A percentile compares a stretch with the other conserved stretches of the same genome.
Conservation (phyloP, 1,140 invertebrate genomes). For the Myzus persicae region DNA sequence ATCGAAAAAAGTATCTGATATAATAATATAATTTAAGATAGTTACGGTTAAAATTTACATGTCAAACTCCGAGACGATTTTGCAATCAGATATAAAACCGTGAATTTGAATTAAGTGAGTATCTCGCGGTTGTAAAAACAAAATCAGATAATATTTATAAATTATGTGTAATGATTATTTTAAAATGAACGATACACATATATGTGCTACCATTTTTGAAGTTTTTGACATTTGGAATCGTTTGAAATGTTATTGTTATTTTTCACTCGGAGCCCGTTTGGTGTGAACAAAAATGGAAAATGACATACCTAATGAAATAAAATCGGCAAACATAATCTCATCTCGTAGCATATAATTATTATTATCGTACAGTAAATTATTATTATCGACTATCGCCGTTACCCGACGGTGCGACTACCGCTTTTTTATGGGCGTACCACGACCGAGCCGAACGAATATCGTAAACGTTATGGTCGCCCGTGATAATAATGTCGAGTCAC, state of each 20-base stretch:
- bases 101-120: background rate
- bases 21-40: background rate
- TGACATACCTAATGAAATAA: rapidly evolving
- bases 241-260: background rate
- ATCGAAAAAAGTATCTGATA: background rate
- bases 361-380: background rate
- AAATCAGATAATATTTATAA: background rate
- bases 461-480: background rate
- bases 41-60: background rate
- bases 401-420: background rate
- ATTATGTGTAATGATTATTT: background rate
- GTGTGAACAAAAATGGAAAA: background rate
- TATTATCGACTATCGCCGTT: background rate
- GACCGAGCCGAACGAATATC: too few species aligned
- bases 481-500: background rate
- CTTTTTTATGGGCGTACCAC: background rate
- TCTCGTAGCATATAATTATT: background rate
- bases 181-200: background rate
- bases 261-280: background rate
- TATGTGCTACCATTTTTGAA: background rate
- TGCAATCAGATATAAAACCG: background rate
- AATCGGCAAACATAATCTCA: background rate
- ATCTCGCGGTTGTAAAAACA: background rate
- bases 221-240: background rate
- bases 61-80: background rate